Percentiles rank a stretch among this genome's conserved stretches.
Conservation (phyloP, 1,140 invertebrate species). For the Sarcophaga bullata region DNA sequence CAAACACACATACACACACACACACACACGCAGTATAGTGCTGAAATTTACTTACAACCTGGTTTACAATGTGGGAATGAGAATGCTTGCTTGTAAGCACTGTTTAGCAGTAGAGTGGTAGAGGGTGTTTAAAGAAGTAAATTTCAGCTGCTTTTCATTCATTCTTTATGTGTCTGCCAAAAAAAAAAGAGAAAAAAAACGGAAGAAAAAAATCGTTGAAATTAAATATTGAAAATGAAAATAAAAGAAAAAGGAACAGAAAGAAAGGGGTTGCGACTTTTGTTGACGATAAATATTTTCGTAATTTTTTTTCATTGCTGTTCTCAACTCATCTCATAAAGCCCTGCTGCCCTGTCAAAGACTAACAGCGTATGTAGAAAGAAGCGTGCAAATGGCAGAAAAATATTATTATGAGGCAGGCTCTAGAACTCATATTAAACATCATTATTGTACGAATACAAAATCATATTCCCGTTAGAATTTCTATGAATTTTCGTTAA, state of each 20-base stretch:
- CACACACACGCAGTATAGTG: background rate
- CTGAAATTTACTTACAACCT: background rate
- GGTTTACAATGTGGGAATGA: background rate
- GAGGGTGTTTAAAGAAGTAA: background rate
- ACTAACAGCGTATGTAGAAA: too few species aligned
- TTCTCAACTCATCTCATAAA: background rate
- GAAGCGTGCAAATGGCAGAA: constrained; percentile 39
- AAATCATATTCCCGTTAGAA: background rate
- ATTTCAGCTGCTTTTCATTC: constrained; percentile 15
- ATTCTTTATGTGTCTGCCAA: background rate
- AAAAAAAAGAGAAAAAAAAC: background rate
- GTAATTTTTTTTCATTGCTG: too few species aligned
- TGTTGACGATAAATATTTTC: background rate
- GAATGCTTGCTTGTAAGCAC: background rate
- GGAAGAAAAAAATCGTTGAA: too few species aligned
- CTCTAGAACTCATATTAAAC: too few species aligned
- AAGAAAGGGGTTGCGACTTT: constrained; percentile 32
- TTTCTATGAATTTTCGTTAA: background rate
- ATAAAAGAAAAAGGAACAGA: too few species aligned
- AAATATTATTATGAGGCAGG: constrained; percentile 37
- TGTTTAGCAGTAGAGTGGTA: too few species aligned
- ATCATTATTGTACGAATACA: too few species aligned
- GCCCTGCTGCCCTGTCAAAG: too few species aligned
- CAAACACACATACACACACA: constrained; percentile 16
- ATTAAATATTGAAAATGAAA: too few species aligned